Conservation (phyloP, 1,140 invertebrate genomes). For the Camponotus vicinus region DNA sequence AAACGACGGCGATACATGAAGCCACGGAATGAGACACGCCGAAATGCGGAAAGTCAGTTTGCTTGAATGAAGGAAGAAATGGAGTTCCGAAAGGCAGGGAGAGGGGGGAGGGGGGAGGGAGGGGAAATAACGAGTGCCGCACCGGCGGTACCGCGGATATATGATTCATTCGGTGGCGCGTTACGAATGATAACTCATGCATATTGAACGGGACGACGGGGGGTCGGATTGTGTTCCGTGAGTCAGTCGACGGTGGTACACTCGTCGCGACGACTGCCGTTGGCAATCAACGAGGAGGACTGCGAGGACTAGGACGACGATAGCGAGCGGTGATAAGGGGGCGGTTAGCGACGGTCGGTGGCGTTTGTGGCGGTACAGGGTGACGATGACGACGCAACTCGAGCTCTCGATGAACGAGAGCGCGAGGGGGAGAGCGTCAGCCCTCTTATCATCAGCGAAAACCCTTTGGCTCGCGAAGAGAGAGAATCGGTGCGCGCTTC, state of each 20-base stretch:
- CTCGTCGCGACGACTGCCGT: conserved; percentile 5
- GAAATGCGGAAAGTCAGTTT: conserved; percentile 27
- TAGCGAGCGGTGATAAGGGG: neutral
- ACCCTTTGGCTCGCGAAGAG: conserved; percentile 26
- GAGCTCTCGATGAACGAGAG: conserved; percentile 58
- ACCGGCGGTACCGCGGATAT: conserved; percentile 26
- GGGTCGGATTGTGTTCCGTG: conserved; percentile 59
- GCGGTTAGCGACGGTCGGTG: neutral
- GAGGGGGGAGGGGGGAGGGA: neutral
- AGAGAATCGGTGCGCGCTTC: conserved; percentile 51
- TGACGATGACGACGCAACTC: conserved; percentile 52
- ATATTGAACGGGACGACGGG: conserved; percentile 65
- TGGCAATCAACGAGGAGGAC: conserved; percentile 23
- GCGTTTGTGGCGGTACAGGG: neutral
- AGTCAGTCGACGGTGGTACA: conserved; percentile 49
- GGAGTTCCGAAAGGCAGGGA: neutral
- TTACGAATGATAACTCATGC: conserved; percentile 72
- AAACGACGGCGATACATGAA: neutral
- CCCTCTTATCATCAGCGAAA: conserved; percentile 34
- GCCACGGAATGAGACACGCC: neutral
- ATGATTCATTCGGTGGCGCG: conserved; percentile 68
- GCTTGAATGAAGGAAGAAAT: neutral
- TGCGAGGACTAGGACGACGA: neutral
- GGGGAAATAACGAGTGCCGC: conserved; percentile 49
- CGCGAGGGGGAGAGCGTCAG: neutral